A percentile compares a stretch with the other conserved stretches of the same genome.
Conservation (phyloP, 2,113 vertebrate species). For the Urocolius indicus region DNA sequence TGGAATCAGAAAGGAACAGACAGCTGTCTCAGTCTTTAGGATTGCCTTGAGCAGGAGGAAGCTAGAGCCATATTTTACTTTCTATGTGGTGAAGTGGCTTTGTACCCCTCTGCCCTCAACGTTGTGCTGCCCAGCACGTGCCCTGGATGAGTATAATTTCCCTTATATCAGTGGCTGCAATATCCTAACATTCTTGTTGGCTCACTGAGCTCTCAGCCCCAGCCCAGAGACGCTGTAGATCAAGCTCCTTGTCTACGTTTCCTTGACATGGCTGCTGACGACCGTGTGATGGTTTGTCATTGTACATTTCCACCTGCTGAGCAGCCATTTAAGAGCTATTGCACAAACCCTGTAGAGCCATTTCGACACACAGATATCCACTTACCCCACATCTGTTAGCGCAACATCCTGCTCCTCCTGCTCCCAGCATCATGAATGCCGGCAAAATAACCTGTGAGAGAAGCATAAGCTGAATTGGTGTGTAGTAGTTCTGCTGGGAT, state of each 20-base stretch:
- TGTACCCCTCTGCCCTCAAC: neutral
- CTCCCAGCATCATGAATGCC: slow-evolving; percentile 70
- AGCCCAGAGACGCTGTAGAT: slow-evolving; percentile 16
- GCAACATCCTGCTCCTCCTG: slow-evolving; percentile 67
- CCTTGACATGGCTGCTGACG: neutral
- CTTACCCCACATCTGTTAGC: slow-evolving; percentile 75
- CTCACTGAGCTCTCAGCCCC: neutral
- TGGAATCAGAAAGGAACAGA: neutral
- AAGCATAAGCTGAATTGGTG: neutral
- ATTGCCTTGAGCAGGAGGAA: neutral
- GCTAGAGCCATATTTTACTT: neutral
- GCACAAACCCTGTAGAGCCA: neutral
- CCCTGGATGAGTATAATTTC: neutral
- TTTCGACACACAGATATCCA: slow-evolving; percentile 23
- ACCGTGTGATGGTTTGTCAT: neutral
- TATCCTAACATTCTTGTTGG: neutral
- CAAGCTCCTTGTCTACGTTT: neutral
- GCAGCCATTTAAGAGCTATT: slow-evolving; percentile 12
- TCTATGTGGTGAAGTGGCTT: neutral
- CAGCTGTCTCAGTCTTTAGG: neutral
- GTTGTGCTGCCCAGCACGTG: neutral
- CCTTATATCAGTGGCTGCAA: neutral
- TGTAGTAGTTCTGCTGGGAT: neutral
- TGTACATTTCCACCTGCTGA: neutral
- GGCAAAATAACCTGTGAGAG: slow-evolving; percentile 66